A percentile compares a stretch with the other conserved stretches of the same genome.
Evolutionary conservation across 2,888 invertebrate genomes (phyloP).

Genomic region (Leptopilina syphax): DNA sequence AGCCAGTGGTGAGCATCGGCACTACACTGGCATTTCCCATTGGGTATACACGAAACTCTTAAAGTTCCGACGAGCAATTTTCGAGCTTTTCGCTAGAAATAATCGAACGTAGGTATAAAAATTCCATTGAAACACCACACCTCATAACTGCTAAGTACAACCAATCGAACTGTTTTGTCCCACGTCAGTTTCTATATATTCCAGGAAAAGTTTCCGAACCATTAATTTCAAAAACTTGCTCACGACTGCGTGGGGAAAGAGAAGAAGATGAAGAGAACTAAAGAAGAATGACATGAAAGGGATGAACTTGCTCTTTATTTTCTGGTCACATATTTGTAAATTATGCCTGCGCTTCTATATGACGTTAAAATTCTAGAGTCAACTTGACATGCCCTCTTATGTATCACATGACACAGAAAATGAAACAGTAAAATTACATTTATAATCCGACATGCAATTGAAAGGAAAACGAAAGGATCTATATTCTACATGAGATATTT

Average conservation of each 20-base stretch:
- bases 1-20: no score
- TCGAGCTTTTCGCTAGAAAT: background rate
- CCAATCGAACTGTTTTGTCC: constrained; percentile 21
- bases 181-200: constrained; percentile 5
- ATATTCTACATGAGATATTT: background rate
- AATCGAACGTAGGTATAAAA: constrained; percentile 5
- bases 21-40: no score
- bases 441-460: no score
- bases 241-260: constrained; percentile 38
- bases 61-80: background rate
- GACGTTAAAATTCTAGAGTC: no score
- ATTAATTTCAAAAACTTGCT: constrained; percentile 40
- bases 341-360: constrained; percentile 61
- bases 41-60: background rate
- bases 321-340: constrained; percentile 75
- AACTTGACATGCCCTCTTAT: no score
- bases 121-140: constrained; percentile 25
- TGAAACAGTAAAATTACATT: no score
- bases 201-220: constrained; percentile 21
- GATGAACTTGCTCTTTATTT: constrained; percentile 65
- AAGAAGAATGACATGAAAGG: constrained; percentile 22
- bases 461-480: background rate
- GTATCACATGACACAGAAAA: no score
- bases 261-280: constrained; percentile 42
- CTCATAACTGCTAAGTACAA: constrained; percentile 23